These are phyloP conservation scores for Cantharis flavilabris DNA, from an alignment of 2,888 invertebrate genomes.

Conservation along the genomic window DNA sequence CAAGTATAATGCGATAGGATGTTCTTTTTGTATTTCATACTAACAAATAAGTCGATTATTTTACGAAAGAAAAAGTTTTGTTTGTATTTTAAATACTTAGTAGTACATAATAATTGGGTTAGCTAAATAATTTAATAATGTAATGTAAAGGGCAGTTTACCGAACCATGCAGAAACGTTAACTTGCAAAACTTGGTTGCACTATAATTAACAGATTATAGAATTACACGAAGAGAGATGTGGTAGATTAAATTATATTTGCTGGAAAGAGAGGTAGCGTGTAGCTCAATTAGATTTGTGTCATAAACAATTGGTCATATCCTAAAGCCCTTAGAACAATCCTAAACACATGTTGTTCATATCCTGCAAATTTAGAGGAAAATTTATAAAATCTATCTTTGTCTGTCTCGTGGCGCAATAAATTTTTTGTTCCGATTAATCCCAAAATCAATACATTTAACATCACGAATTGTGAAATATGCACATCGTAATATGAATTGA, in stretches of 20 bases:
- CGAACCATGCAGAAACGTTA: slow-evolving; percentile 25
- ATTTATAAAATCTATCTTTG: slow-evolving; percentile 12
- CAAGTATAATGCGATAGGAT: slow-evolving; percentile 21
- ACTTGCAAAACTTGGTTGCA: slow-evolving; percentile 23
- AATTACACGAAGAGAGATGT: slow-evolving; percentile 37
- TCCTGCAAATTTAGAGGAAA: slow-evolving; percentile 23
- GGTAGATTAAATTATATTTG: slow-evolving; percentile 13
- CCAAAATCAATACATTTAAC: slow-evolving; percentile 37
- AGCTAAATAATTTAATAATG: not conserved
- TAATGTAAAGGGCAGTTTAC: slow-evolving; percentile 11
- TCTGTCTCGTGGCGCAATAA: not conserved
- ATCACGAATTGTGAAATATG: slow-evolving; percentile 41
- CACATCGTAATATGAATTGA: slow-evolving; percentile 43
- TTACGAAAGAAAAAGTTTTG: not conserved
- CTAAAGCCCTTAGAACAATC: slow-evolving; percentile 48
- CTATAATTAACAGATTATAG: slow-evolving; percentile 40
- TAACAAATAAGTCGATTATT: not conserved
- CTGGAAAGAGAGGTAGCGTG: slow-evolving; percentile 33
- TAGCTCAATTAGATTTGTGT: slow-evolving; percentile 51
- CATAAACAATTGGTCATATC: slow-evolving; percentile 55
- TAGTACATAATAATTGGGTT: not conserved
- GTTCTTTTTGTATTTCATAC: slow-evolving; percentile 24
- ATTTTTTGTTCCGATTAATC: slow-evolving; percentile 20
- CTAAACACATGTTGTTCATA: slow-evolving; percentile 46
- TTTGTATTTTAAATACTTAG: not conserved